Evolutionary conservation across 2,888 invertebrate genomes (phyloP).

Genomic region (Leptinotarsa juncta): DNA sequence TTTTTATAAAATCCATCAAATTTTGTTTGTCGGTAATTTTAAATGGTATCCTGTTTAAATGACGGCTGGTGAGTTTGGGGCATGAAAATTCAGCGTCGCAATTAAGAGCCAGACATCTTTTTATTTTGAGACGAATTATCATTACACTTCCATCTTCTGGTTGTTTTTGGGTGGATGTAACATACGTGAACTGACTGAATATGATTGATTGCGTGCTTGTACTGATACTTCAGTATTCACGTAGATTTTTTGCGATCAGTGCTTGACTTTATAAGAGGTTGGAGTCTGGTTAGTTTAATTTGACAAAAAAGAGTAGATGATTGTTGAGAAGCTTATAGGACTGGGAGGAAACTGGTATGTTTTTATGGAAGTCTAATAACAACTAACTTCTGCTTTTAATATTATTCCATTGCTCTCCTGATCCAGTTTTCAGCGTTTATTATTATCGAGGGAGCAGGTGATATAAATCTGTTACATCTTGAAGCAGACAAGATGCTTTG

Average conservation of each 20-base stretch:
- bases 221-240: conserved; percentile 21
- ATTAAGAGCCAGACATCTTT: conserved; percentile 55
- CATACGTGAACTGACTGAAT: conserved; percentile 51
- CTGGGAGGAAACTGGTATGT: conserved; percentile 6
- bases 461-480: background rate
- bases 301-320: conserved; percentile 1
- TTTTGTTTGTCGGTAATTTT: conserved; percentile 25
- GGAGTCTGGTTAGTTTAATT: conserved; percentile 21
- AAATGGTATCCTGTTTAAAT: conserved; percentile 19
- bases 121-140: conserved; percentile 52
- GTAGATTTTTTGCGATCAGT: conserved; percentile 31
- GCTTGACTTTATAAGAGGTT: conserved; percentile 32
- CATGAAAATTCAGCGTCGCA: conserved; percentile 49
- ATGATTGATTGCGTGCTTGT: conserved; percentile 26
- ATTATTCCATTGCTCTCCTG: conserved; percentile 36
- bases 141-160: conserved; percentile 52
- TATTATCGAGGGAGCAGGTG: conserved; percentile 33
- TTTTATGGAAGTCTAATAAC: conserved; percentile 11
- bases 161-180: conserved; percentile 51
- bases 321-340: background rate
- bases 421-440: conserved; percentile 39
- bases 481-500: background rate
- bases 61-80: conserved; percentile 25
- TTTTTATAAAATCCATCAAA: conserved; percentile 17
- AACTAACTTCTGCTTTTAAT: conserved; percentile 11